Percentiles rank a stretch among this genome's conserved stretches.
Evolutionary conservation across 2,888 invertebrate species (phyloP).

Genomic region (Euclidia mi): DNA sequence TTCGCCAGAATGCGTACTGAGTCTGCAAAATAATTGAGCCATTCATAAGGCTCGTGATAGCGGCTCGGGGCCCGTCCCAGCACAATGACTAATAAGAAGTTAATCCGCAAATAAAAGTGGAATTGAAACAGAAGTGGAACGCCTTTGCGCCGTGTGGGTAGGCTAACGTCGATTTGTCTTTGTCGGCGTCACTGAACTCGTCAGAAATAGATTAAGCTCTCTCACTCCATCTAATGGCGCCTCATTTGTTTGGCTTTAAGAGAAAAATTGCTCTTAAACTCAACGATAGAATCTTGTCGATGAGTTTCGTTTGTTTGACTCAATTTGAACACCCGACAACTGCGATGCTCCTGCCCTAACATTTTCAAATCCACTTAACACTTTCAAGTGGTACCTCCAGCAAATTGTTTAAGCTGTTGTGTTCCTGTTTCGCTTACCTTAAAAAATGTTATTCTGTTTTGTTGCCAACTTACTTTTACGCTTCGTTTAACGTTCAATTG

Average conservation of each 20-base stretch:
- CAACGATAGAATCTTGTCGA: conserved; percentile 86
- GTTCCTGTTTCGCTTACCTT: conserved; percentile 73
- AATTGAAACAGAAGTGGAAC: conserved; percentile 90
- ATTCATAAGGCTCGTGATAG: conserved; percentile 89
- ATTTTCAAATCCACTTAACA: conserved; percentile 81
- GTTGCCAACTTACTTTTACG: conserved; percentile 62
- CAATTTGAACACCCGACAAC: conserved; percentile 68
- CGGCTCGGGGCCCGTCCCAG: conserved; percentile 76
- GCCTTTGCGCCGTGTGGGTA: conserved; percentile 89
- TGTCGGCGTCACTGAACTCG: conserved; percentile 90
- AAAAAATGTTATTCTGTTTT: conserved; percentile 77
- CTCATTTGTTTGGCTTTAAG: conserved; percentile 90
- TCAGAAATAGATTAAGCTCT: conserved; percentile 90
- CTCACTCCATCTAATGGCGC: conserved; percentile 90
- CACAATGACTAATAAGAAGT: conserved; percentile 90
- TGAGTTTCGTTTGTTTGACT: conserved; percentile 85
- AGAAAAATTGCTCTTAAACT: conserved; percentile 89
- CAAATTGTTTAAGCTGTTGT: conserved; percentile 71
- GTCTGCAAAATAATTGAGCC: conserved; percentile 87
- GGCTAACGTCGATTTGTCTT: conserved; percentile 90
- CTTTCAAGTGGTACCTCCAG: conserved; percentile 72
- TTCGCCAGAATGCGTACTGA: conserved; percentile 67
- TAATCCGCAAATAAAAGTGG: conserved; percentile 90
- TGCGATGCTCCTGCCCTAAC: conserved; percentile 51
- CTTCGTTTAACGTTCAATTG: conserved; percentile 66